Conservation (phyloP, 2,113 vertebrate genomes). For the Bathybates hornii region DNA sequence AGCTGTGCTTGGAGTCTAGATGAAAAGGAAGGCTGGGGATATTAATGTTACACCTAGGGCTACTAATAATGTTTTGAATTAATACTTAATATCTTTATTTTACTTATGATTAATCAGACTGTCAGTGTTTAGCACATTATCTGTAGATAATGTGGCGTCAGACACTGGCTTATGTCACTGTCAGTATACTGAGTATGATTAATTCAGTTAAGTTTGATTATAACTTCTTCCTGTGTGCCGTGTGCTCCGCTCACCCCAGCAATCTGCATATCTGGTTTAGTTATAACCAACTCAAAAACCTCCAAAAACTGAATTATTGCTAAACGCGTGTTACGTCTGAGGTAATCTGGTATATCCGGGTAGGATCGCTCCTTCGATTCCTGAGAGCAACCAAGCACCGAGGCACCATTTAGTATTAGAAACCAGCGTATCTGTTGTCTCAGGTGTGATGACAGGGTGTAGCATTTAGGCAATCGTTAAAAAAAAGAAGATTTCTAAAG, state of each 20-base stretch:
- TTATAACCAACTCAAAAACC: background rate
- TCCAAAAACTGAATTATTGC: background rate
- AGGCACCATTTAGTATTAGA: background rate
- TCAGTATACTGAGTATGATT: background rate
- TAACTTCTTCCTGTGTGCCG: background rate
- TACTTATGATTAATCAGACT: background rate
- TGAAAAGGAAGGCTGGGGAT: background rate
- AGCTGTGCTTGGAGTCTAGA: background rate
- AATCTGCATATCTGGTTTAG: background rate
- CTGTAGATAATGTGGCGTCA: background rate
- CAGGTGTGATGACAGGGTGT: background rate
- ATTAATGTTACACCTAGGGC: background rate
- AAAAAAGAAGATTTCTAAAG: background rate
- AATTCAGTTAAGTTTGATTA: background rate
- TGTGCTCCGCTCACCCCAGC: background rate
- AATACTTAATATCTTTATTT: background rate
- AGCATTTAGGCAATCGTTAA: background rate
- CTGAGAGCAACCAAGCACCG: rapidly evolving
- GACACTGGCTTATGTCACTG: background rate
- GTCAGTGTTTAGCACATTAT: background rate
- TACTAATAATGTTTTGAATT: background rate
- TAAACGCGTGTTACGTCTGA: rapidly evolving
- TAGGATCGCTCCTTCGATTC: background rate
- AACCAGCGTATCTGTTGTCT: background rate
- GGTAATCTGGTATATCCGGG: background rate